A percentile compares a stretch with the other conserved stretches of the same genome.
These are phyloP conservation scores for Elanoides forficatus DNA, from an alignment of 2,113 vertebrate genomes.

Conservation along the genomic window DNA sequence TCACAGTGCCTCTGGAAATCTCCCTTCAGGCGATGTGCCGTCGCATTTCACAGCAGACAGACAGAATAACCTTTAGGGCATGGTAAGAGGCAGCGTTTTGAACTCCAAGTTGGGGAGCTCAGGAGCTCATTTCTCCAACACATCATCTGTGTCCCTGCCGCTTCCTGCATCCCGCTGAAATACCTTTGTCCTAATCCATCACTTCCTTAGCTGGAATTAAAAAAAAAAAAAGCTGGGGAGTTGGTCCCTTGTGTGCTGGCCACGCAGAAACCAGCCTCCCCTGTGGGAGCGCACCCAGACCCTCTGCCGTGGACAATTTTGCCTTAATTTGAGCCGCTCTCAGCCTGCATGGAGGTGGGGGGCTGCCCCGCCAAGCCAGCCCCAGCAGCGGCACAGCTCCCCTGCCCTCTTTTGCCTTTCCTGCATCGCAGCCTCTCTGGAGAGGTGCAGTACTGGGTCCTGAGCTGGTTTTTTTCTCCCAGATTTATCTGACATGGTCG, in stretches of 20 bases:
- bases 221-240: background rate
- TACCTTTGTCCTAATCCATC: conserved; percentile 34
- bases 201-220: background rate
- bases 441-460: rapidly evolving
- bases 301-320: background rate
- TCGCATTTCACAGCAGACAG: conserved; percentile 37
- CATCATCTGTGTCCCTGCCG: background rate
- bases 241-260: background rate
- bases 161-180: conserved; percentile 25
- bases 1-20: conserved; percentile 51
- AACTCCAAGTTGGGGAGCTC: background rate
- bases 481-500: rapidly evolving
- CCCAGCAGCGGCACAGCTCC: rapidly evolving
- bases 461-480: background rate
- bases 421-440: background rate
- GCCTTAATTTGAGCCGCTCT: background rate
- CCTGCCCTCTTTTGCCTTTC: background rate
- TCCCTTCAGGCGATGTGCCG: conserved; percentile 35
- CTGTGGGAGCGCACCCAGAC: background rate
- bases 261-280: background rate
- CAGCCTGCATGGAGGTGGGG: background rate
- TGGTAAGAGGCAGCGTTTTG: conserved; percentile 44
- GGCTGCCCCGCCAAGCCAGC: background rate
- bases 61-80: conserved; percentile 53
- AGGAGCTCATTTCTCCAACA: conserved; percentile 36